Base-by-base conservation (phyloP, 2,113 vertebrate species). In the Hippoglossus stenolepis region DNA sequence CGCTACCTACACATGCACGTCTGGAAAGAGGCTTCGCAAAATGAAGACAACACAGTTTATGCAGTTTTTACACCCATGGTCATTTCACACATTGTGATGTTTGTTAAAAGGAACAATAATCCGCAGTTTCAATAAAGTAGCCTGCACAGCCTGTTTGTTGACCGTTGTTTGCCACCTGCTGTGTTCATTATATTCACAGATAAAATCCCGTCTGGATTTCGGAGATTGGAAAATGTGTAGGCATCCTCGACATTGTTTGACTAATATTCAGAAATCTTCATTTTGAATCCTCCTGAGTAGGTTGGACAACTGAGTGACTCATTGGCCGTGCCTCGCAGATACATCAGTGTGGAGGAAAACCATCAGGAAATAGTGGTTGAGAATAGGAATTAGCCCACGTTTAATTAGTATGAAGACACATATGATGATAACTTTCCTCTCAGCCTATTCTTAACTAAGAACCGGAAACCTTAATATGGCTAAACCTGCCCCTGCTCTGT, bases 221-320 rank as follows among this genome's bases (percentile, higher is more conserved):
- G 15, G 59, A 79, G 65, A 75, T 31, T 87, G 82, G 84, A 89
- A 87, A 80, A 54, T 58, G 80, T 78, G 85, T 89, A 78, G 75
- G 89, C 73, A 82, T 74, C 65, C 58, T 70, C 26, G 35, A 17
- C 73, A 78, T 77, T 49, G 31, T 73, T 83, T 72, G 49, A 51
- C 4, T 51, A 13, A 20, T 51, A 83, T 80, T 83, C 59, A 76
- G 56, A 78, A 73, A 66, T 61, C 23, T 71, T 74, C 70, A 79
- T 73, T 85, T 81, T 82, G 24, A 77, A 80, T 80, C 53, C 62
- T 85, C 47, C 66, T 69, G 70, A 83, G 84, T 85, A 72, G 84
- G 84, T 65, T 73, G 73, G 56, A 77, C 73, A 58, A 40, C 71
- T 47, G 68, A 69, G 68, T 86, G 90, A 88, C 77, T 91, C 84